Base-by-base conservation (phyloP, 2,113 vertebrate species). In the Rhodinocichla rosea region DNA sequence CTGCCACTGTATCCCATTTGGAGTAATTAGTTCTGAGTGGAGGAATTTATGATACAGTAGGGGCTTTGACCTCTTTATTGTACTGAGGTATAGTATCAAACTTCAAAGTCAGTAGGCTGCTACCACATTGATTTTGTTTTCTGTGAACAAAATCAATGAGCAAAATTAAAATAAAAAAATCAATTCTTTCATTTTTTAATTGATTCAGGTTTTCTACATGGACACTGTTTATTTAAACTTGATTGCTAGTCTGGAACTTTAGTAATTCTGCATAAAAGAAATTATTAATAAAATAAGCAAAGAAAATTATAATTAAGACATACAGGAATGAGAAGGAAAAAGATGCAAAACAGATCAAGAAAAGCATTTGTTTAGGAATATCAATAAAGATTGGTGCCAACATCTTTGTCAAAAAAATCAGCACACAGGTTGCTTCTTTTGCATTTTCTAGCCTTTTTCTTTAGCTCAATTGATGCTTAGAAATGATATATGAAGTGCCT, bases 41-140 rank as follows among this genome's bases (percentile, higher is more conserved):
- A 89, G 67, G 33, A 93, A 97, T 90, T 91, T 95, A 85, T 86
- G 89, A 80, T 95, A 92, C 49, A 86, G 79, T 87, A 94, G 87
- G 57, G 83, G 77, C 80, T 96, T 96, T 96, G 93, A 81, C 71
- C 86, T 92, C 85, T 95, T 95, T 94, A 94, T 96, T 96, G n/a
- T 95, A 59, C 90, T 80, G 90, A 76, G 52, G 89, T 95, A 90
- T 94, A 83, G 93, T 90, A 91, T 96, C 95, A 92, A 75, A 87
- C 80, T 96, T 94, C 55, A 83, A 91, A 92, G 74, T 67, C 83
- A 96, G 77, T 96, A 91, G 85, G 86, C 93, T 94, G 93, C 86
- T 95, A 82, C 89, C 88, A 62, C 82, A 97, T 81, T 93, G 91
- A 95, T 96, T 98, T 97, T 98, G 64, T 98, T 97, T 97, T 97